These are phyloP conservation scores for Conistra vaccinii DNA, from an alignment of 2,888 invertebrate genomes.

Conservation along the genomic window DNA sequence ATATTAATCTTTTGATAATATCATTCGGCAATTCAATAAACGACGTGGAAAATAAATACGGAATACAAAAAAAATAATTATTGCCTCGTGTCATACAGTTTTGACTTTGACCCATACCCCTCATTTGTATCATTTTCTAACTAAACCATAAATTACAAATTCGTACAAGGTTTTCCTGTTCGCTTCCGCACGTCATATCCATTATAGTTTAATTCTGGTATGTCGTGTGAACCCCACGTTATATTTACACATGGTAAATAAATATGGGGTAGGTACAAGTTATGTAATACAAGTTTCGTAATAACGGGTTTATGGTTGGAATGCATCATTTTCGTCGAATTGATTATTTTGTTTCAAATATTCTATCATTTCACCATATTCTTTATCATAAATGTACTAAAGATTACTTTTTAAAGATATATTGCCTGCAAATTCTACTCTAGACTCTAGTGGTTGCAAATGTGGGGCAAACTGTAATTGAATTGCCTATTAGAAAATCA, in stretches of 20 bases:
- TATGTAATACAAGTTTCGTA: conserved; percentile 1
- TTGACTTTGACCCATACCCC: conserved; percentile 21
- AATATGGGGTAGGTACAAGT: conserved; percentile 16
- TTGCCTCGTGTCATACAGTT: background rate
- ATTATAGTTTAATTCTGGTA: conserved; percentile 19
- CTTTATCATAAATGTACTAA: too few relatives aligned
- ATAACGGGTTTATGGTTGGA: conserved; percentile 1
- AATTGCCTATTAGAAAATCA: conserved; percentile 7
- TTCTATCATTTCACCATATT: background rate
- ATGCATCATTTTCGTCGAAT: background rate
- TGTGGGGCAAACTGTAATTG: background rate
- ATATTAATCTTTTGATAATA: background rate
- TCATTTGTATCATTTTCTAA: conserved; percentile 37
- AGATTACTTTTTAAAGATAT: background rate
- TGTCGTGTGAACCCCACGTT: conserved; percentile 9
- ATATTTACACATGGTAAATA: conserved; percentile 1
- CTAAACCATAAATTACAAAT: conserved; percentile 34
- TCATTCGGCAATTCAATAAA: background rate
- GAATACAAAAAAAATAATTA: conserved; percentile 5
- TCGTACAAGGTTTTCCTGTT: conserved; percentile 12
- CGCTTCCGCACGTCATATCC: background rate
- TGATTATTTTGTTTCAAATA: background rate
- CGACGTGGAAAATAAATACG: background rate
- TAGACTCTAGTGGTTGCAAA: background rate
- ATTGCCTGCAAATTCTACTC: background rate